A percentile compares a stretch with the other conserved stretches of the same genome.
These are phyloP conservation scores for Morus bassanus DNA, from an alignment of 2,797 vertebrate genomes.

Conservation along the genomic window DNA sequence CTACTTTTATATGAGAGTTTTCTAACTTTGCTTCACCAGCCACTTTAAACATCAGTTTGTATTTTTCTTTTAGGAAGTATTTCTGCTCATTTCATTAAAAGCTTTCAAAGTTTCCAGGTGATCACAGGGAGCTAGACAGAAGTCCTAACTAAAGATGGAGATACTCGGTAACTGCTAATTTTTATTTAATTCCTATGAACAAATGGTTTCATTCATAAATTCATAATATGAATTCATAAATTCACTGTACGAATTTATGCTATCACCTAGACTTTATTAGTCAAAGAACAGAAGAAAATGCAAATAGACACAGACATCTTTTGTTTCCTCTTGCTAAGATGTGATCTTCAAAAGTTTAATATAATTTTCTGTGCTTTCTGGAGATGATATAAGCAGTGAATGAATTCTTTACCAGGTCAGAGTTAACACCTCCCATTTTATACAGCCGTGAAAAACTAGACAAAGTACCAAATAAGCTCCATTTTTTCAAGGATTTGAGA, in stretches of 20 bases:
- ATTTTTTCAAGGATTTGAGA: not conserved
- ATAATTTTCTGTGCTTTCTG: not conserved
- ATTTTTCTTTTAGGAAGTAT: not conserved
- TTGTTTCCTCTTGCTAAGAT: not conserved
- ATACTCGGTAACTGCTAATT: not conserved
- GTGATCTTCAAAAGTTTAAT: not conserved
- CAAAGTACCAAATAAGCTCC: not conserved
- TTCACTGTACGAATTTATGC: not conserved
- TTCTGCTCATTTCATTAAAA: not conserved
- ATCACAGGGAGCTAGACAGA: not conserved
- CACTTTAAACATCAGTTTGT: not conserved
- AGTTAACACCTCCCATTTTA: not conserved
- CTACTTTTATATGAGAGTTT: not conserved
- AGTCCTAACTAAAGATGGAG: not conserved
- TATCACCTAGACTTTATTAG: not conserved
- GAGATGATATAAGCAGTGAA: not conserved
- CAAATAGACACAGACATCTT: not conserved
- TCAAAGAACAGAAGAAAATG: not conserved
- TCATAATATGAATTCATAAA: too few species aligned
- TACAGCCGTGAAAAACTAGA: not conserved
- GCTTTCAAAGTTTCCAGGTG: not conserved
- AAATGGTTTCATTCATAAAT: not conserved
- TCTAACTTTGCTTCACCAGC: not conserved
- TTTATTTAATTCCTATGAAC: not conserved
- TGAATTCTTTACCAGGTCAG: not conserved